Conservation (phyloP, 2,888 invertebrate genomes). For the Bibio marci region DNA sequence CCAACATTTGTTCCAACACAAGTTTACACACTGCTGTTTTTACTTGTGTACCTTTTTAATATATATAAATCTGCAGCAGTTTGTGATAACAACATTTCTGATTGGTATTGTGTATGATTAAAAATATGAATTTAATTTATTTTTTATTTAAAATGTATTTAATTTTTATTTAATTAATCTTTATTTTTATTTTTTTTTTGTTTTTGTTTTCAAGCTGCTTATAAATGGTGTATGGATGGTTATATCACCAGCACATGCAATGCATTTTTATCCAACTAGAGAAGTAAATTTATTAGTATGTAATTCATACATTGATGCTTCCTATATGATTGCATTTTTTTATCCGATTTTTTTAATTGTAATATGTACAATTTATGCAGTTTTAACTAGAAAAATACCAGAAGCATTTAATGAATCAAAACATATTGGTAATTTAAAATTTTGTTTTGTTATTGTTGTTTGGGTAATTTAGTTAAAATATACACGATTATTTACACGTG, state of each 20-base stretch:
- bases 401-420: conserved; percentile 98
- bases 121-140: too few relatives aligned
- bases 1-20: too few relatives aligned
- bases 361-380: conserved; percentile 90
- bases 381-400: conserved; percentile 89
- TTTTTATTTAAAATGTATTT: too few relatives aligned
- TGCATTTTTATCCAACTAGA: conserved; percentile 77
- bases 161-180: too few relatives aligned
- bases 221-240: conserved; percentile 85
- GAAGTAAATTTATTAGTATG: conserved; percentile 89
- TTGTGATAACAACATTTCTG: too few relatives aligned
- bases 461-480: too few relatives aligned
- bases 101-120: too few relatives aligned
- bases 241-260: conserved; percentile 74
- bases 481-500: too few relatives aligned
- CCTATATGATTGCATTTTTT: conserved; percentile 86
- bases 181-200: not conserved
- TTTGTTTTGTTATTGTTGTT: too few relatives aligned
- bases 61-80: too few relatives aligned
- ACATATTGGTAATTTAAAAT: conserved; percentile 64
- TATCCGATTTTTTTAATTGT: conserved; percentile 83
- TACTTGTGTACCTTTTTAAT: too few relatives aligned
- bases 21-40: too few relatives aligned
- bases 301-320: conserved; percentile 79
- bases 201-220: conserved; percentile 35